Conservation (phyloP, 2,113 vertebrate genomes). For the Coturnix japonica region DNA sequence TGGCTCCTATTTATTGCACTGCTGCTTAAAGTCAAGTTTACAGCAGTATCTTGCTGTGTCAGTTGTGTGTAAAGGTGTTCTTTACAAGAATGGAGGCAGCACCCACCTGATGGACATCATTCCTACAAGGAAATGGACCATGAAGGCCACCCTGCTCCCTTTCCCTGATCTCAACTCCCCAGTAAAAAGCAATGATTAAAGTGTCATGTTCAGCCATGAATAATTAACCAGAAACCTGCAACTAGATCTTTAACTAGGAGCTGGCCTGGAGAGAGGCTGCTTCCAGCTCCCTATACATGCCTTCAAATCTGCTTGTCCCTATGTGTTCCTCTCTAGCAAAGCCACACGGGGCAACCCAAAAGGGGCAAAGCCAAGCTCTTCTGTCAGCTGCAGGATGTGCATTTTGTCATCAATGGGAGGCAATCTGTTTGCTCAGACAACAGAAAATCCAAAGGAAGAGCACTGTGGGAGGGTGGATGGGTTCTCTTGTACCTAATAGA, state of each 20-base stretch:
- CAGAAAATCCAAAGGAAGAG: neutral
- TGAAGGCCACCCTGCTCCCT: neutral
- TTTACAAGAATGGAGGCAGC: neutral
- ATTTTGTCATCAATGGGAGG: rapidly evolving
- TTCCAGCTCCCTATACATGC: rapidly evolving
- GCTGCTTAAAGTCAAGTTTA: neutral
- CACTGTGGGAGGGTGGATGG: rapidly evolving
- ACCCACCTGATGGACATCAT: rapidly evolving
- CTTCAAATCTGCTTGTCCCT: neutral
- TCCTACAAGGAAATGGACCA: neutral
- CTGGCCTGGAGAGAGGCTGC: neutral
- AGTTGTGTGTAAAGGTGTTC: too few species aligned
- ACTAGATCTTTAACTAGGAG: neutral
- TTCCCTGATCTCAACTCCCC: neutral
- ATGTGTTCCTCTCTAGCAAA: rapidly evolving
- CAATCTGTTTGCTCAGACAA: rapidly evolving
- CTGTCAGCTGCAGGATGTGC: neutral
- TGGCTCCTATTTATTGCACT: rapidly evolving
- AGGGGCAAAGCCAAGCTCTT: neutral
- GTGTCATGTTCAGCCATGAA: neutral
- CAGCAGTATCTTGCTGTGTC: neutral
- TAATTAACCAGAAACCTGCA: slow-evolving; percentile 42
- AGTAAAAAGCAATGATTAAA: neutral
- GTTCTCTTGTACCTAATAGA: rapidly evolving
- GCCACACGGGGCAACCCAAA: rapidly evolving